Base-by-base conservation (phyloP, 2,888 invertebrate genomes). In the Sarcophaga caerulescens region DNA sequence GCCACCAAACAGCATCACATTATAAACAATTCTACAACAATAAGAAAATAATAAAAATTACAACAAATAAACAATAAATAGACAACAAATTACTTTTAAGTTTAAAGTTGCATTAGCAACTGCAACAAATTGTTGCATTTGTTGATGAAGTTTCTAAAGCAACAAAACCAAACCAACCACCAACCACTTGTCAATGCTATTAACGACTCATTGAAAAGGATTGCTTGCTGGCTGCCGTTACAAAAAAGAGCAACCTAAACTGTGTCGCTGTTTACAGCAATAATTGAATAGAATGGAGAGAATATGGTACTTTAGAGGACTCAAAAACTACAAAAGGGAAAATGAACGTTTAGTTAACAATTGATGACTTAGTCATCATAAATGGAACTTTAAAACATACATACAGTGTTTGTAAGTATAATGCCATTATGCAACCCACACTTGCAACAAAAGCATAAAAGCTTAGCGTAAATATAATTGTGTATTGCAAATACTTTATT, bases 101-200 rank as follows among this genome's bases (percentile, higher is more conserved):
- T 35, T 35, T 35, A 84, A 83, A 80, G 59, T 79, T 80, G 44
- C 73, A 77, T 21, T 52, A 74, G 70, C n/a, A 79, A 62, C 73
- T 81, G 45, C 47, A 25, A n/a, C 35, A 74, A 66, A 62, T 8
- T 59, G 17, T 17, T 52, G 8, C 63, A 73, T 25, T 60, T 45
- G 45, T 23, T 81, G 52, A 81, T 85, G 81, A 81, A 71, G 68
- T 83, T 85, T 77, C 63, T 76, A 77, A 85, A 85, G 81, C 75
- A 76, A 76, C 84, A 70, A 80, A 79, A 76, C 52, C 76, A 66
- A 84, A 79, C 76, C 60, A 73, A 68, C 59, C 69, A n/a, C n/a
- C 35, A 87, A 85, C 81, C 78, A 87, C 87, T 87, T 87, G 87
- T 87, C 87, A 85, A 87, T 84, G 81, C 82, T 79, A 87, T 87